Evolutionary conservation across 1,140 invertebrate genomes (phyloP), one percentile per base, ranked within the genome.

Genomic region (Samia ricini): DNA sequence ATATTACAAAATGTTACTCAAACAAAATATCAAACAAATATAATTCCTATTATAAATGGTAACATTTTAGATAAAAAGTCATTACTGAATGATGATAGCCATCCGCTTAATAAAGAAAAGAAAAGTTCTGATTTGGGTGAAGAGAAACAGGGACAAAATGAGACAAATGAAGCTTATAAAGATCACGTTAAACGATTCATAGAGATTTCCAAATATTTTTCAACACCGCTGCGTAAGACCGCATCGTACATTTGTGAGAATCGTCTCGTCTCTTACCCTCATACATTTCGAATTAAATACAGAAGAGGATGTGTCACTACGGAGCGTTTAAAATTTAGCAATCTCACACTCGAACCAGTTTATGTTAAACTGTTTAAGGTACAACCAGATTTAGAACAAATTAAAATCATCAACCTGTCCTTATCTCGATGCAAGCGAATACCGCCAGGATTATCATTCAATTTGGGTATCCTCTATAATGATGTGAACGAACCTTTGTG

Each of bases 181-280:
- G 76, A 69, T 1, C 74, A 88, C 63, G 71, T 81, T n/a, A 64
- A 81, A 69, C 72, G 79, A 29, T 88, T 88, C 61, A 77, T 88
- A 49, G 83, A 88, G 68, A 83, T 88, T 61, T 81, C 85, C 0
- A 85, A 86, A 62, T 85, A 86, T 55, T 88, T 86, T 63, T 86
- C 83, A 1, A 85, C 77, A 58, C 85, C 85, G n/a, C 56, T 88
- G 0, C 69, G 67, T 12, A 88, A 88, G 72, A 80, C 81, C 0
- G 81, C 85, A 12, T 88, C 85, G 0, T 88, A 88, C 42, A 71
- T 85, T 1, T 81, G 81, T 56, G 85, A 86, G 50, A 82, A 76
- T 23, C 60, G 66, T 8, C 69, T 88, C 0, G 75, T 88, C 0
- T 77, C 83, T 2, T 85, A 81, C 42, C 83, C 83, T 6, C 80